These are phyloP conservation scores for Apamea anceps DNA, from an alignment of 2,888 invertebrate species.

Conservation along the genomic window DNA sequence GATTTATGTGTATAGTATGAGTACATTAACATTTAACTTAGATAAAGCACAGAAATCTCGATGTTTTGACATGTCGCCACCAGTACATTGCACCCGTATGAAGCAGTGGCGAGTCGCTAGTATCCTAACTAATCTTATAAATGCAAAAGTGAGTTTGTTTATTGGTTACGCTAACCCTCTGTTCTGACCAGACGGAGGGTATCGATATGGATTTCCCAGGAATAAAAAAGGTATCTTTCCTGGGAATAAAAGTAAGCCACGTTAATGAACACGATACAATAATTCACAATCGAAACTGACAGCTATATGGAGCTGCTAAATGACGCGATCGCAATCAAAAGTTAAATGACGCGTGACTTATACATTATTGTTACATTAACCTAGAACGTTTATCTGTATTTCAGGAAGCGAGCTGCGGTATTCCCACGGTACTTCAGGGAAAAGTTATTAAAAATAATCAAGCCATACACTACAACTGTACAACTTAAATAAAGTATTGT, in stretches of 20 bases:
- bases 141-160: no score
- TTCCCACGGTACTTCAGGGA: conserved; percentile 13
- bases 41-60: no score
- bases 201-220: not conserved
- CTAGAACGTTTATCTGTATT: conserved; percentile 32
- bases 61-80: no score
- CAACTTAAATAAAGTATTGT: not conserved
- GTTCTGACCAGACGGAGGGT: not conserved
- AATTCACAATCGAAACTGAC: not conserved
- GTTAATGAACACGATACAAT: not conserved
- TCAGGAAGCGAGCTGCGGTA: conserved; percentile 31
- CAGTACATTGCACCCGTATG: no score
- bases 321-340: conserved; percentile 19
- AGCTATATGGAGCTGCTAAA: not conserved
- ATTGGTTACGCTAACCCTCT: not conserved
- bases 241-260: not conserved
- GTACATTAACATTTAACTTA: no score
- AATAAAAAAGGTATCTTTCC: not conserved
- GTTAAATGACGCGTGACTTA: conserved; percentile 21
- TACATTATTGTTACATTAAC: conserved; percentile 39
- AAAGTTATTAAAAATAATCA: not conserved
- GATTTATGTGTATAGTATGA: no score
- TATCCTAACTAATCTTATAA: no score
- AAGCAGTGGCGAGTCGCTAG: no score
- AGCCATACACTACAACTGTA: not conserved